Evolutionary conservation across 2,888 invertebrate species (phyloP).

Genomic region (Leptinotarsa peninsularis): DNA sequence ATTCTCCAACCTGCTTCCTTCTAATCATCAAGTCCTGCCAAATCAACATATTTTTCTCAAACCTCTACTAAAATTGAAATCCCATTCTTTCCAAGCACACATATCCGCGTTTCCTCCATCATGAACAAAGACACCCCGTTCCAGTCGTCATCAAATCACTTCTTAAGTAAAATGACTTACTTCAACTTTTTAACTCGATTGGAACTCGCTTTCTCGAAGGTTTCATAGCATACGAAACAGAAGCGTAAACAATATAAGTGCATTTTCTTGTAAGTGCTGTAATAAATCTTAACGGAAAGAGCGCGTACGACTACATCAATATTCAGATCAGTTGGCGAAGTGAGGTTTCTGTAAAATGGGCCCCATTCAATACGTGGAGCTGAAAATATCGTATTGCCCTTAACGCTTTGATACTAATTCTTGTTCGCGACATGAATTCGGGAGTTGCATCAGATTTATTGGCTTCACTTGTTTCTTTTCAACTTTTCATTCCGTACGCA

Average conservation of each 20-base stretch:
- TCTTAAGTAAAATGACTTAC: neutral
- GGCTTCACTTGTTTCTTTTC: too few species aligned
- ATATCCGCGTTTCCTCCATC: too few species aligned
- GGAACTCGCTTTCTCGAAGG: neutral
- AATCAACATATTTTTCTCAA: too few species aligned
- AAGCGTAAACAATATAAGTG: slow-evolving; percentile 15
- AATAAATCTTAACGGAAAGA: slow-evolving; percentile 30
- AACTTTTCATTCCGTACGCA: neutral
- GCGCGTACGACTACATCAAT: slow-evolving; percentile 31
- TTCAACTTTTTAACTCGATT: slow-evolving; percentile 2
- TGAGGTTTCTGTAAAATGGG: slow-evolving; percentile 32
- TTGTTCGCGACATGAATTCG: neutral
- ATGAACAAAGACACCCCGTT: neutral
- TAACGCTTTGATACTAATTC: slow-evolving; percentile 35
- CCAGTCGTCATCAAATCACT: neutral
- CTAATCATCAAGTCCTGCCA: too few species aligned
- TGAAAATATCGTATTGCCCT: slow-evolving; percentile 34
- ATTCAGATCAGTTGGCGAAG: slow-evolving; percentile 34
- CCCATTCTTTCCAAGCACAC: too few species aligned
- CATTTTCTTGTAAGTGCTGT: slow-evolving; percentile 20
- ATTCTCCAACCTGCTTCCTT: too few species aligned
- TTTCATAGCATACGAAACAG: slow-evolving; percentile 16
- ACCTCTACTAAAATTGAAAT: too few species aligned
- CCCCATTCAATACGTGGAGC: slow-evolving; percentile 27
- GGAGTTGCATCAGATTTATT: neutral